Evolutionary conservation across 2,797 vertebrate genomes (phyloP).

Genomic region (Rousettus madagascariensis): DNA sequence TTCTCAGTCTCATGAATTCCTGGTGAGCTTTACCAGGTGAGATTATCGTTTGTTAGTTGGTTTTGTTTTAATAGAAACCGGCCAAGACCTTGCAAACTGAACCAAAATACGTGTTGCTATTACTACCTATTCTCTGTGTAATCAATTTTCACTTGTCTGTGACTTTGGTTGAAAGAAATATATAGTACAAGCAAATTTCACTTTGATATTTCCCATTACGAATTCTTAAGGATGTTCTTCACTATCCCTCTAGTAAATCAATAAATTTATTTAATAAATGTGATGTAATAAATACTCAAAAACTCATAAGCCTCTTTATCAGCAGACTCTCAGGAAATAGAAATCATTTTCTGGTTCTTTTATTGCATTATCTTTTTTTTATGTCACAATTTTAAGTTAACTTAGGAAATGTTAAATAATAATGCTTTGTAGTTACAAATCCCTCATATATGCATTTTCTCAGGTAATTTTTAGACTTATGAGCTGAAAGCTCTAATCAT

Average conservation of each 20-base stretch:
- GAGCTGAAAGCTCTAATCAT: background rate
- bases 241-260: background rate
- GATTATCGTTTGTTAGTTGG: background rate
- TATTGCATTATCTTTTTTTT: background rate
- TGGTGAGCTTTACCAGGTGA: background rate
- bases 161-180: constrained; percentile 20
- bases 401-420: background rate
- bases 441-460: background rate
- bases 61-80: constrained; percentile 46
- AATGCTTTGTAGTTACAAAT: background rate
- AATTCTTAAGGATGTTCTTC: background rate
- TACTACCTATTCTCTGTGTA: constrained; percentile 41
- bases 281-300: background rate
- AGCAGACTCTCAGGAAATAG: background rate
- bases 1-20: constrained; percentile 28
- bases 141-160: constrained; percentile 44
- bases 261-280: background rate
- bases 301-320: background rate
- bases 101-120: constrained; percentile 64
- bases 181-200: background rate
- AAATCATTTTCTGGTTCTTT: background rate
- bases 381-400: constrained; percentile 32
- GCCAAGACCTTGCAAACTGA: constrained; percentile 52
- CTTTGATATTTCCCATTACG: background rate
- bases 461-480: background rate